Evolutionary conservation across 2,888 invertebrate species (phyloP).

Genomic region (Hololepta plana): DNA sequence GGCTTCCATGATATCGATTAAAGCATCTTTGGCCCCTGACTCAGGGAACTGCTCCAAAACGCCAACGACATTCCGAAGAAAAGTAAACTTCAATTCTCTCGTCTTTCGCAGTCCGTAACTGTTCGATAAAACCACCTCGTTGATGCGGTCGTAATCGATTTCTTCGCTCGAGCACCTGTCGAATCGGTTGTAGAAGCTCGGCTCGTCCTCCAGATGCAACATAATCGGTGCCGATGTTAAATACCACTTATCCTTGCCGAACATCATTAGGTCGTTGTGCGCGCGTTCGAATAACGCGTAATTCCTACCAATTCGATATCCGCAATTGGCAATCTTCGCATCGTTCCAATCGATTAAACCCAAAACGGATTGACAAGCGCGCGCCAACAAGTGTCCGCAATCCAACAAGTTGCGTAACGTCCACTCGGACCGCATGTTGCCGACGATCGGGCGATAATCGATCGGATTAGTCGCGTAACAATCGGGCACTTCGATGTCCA

Average conservation of each 20-base stretch:
- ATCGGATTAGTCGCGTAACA: conserved; percentile 21
- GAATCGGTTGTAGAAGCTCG: conserved; percentile 46
- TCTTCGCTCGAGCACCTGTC: conserved; percentile 47
- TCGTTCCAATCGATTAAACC: conserved; percentile 72
- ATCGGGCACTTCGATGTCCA: too few relatives aligned
- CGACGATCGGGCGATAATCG: conserved; percentile 26
- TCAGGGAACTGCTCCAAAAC: too few relatives aligned
- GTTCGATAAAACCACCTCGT: too few relatives aligned
- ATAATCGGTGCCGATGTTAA: conserved; percentile 69
- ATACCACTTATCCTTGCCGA: conserved; percentile 45
- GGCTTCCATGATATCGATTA: too few relatives aligned
- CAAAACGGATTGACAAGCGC: conserved; percentile 74
- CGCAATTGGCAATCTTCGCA: conserved; percentile 57
- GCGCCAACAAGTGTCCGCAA: conserved; percentile 54
- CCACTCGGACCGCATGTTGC: conserved; percentile 59
- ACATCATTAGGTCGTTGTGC: conserved; percentile 54
- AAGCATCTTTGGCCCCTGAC: too few relatives aligned
- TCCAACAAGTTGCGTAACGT: conserved; percentile 60
- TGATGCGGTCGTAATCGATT: conserved; percentile 47
- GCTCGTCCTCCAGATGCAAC: conserved; percentile 60
- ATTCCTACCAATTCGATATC: conserved; percentile 79
- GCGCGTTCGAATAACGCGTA: conserved; percentile 80
- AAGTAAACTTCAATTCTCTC: too few relatives aligned
- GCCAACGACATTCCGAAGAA: too few relatives aligned
- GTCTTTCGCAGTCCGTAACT: too few relatives aligned